These are phyloP conservation scores for Mugil cephalus DNA, from an alignment of 2,113 vertebrate genomes.

Conservation along the genomic window DNA sequence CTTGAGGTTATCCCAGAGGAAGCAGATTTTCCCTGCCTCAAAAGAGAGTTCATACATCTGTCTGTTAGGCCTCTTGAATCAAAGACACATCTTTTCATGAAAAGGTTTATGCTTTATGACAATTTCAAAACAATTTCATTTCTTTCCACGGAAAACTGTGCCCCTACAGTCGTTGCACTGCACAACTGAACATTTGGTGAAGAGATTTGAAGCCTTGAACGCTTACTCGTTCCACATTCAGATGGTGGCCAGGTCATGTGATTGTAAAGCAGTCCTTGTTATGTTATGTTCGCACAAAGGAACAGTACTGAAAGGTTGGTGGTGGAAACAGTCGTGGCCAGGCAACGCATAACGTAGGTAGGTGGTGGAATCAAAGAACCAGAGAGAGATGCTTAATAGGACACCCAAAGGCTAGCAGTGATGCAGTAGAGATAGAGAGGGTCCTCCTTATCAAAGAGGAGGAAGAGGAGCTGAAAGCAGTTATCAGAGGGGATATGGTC, in stretches of 20 bases:
- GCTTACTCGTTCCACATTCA: conserved; percentile 12
- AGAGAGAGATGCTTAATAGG: conserved; percentile 45
- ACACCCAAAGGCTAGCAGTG: conserved; percentile 51
- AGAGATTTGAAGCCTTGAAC: neutral
- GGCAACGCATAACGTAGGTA: conserved; percentile 32
- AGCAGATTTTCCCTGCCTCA: neutral
- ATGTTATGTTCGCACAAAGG: conserved; percentile 18
- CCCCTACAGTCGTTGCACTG: conserved; percentile 5
- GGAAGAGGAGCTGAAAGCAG: conserved; percentile 32
- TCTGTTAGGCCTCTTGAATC: neutral
- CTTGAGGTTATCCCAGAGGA: conserved; percentile 1
- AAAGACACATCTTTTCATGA: neutral
- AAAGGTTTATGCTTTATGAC: conserved; percentile 17
- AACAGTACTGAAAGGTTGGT: neutral
- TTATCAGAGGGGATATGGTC: conserved; percentile 10
- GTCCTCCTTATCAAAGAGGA: conserved; percentile 51
- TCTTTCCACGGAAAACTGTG: conserved; percentile 18
- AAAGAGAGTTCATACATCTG: neutral
- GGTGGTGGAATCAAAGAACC: conserved; percentile 57
- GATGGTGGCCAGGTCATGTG: neutral
- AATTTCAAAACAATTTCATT: conserved; percentile 41
- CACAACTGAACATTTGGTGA: conserved; percentile 7
- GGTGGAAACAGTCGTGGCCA: conserved; percentile 3
- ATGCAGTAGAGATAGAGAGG: conserved; percentile 35
- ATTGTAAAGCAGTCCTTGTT: neutral